Evolutionary conservation across 2,113 vertebrate species (phyloP), one percentile per base, ranked within the genome.

Genomic region (Leptodactylus fuscus): DNA sequence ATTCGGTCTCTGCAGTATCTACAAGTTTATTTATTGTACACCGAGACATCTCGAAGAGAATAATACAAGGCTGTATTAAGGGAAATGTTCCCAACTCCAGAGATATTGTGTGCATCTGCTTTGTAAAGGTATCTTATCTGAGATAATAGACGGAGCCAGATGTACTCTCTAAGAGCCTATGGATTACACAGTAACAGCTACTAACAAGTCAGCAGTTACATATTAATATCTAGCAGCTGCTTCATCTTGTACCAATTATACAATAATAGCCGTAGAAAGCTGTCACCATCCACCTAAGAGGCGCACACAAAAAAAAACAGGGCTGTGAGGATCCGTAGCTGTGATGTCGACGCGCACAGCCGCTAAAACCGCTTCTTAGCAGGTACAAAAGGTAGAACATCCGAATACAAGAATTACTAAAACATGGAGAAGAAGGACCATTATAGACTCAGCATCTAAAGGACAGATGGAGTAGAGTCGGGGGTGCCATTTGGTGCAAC

Each of bases 181-280:
- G 77, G 77, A 62, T 82, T 51, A 55, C 81, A 82, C 1, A 53
- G 29, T 71, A 82, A 82, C 67, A 38, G 32, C 67, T 51, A 51
- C 65, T 70, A 70, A 82, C 44, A 69, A 67, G 60, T 82, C 62
- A 41, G 29, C 81, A 71, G 65, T 53, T 82, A 53, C 81, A 82
- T 82, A 71, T 82, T 82, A 69, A 82, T 82, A 71, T 71, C 65
- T 20, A 36, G 62, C 67, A 82, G 67, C 46, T 71, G 48, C 48
- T 55, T 71, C 60, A 24, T 51, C 65, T 71, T 38, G 32, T 71
- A 48, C 29, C 49, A 70, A 82, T 82, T 82, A 69, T 27, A 82
- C 27, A 24, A 38, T 62, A 60, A 60, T 53, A 44, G 34, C n/a
- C 0, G 34, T 10, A 16, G n/a, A 27, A 80, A 80, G 53, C 49